Evolutionary conservation across 1,140 invertebrate species (phyloP), one percentile per base, ranked within the genome.

Genomic region (Colletes latitarsis): DNA sequence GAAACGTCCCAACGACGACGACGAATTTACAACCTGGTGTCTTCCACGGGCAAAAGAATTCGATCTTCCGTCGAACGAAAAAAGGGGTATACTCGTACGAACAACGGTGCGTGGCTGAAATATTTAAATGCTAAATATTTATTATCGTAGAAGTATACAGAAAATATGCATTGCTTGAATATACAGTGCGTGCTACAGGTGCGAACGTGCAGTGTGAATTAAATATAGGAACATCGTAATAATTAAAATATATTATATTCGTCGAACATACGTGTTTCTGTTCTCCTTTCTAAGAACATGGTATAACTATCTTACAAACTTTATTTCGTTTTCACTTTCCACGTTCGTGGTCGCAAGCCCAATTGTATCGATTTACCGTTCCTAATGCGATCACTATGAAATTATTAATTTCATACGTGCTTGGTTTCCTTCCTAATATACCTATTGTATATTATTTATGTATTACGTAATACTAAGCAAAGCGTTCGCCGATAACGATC

Each of bases 61-160:
- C 9, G 43, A 46, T 9, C 43, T 46, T 30, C 30, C 30, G 30
- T 30, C 30, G 30, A 1, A 30, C 30, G 30, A 1, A 30, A 30
- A 30, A 1, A 1, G 30, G 30, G 30, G 30, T 30, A 2, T 30
- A 30, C 30, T 30, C 30, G 30, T 30, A 30, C 30, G 2, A 2
- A 30, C 30, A 30, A 30, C 30, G 30, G 30, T 30, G 30, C 4
- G n/a, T 8, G 1, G 5, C 9, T 64, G 0, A 9, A 71, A 15
- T 73, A 73, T 21, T 60, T 21, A 43, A 77, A 77, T 67, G 73
- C 66, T 55, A 84, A 73, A 55, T 30, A 62, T 85, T 85, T 85
- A 85, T 85, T 85, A 10, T 19, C 15, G 46, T 69, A 72, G 17
- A 83, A 84, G 68, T 72, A 43, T 84, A 85, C 62, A 84, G 17